A percentile compares a stretch with the other conserved stretches of the same genome.
Evolutionary conservation across 2,113 vertebrate species (phyloP).

Genomic region (Osmerus eperlanus): DNA sequence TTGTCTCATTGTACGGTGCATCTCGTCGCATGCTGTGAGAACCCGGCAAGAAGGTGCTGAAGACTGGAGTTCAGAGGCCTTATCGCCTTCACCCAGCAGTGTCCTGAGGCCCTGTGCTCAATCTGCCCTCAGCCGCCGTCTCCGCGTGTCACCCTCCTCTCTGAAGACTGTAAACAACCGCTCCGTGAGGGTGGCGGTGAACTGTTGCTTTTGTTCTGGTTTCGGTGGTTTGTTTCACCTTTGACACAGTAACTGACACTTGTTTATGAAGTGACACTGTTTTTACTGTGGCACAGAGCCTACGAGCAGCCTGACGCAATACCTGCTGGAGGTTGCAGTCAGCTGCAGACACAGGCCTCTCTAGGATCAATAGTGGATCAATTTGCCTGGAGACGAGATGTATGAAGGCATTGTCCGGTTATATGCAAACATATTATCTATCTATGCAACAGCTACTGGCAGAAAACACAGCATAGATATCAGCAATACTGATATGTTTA

Average conservation of each 20-base stretch:
- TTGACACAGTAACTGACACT: neutral
- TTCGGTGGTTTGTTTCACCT: neutral
- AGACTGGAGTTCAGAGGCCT: conserved; percentile 21
- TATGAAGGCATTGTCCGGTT: conserved; percentile 9
- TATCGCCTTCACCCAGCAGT: neutral
- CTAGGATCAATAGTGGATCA: neutral
- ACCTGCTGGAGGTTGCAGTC: neutral
- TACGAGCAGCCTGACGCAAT: neutral
- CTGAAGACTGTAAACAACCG: neutral
- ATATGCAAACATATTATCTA: conserved; percentile 19
- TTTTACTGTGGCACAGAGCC: neutral
- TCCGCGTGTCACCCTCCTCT: neutral
- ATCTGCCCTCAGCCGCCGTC: neutral
- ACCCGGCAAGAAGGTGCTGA: conserved; percentile 8
- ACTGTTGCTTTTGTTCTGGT: too few relatives aligned
- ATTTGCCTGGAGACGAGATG: conserved; percentile 1
- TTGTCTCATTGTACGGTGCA: conserved; percentile 9
- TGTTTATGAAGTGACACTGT: neutral
- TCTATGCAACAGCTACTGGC: neutral
- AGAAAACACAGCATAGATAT: conserved; percentile 1
- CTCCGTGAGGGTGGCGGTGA: too few relatives aligned
- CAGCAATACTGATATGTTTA: neutral
- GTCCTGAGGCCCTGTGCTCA: conserved; percentile 1
- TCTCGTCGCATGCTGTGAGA: conserved; percentile 1
- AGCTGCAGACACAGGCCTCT: neutral